phyloP scores from a whole-genome alignment of 2,113 vertebrate species.

The Microcebus murinus region DNA sequence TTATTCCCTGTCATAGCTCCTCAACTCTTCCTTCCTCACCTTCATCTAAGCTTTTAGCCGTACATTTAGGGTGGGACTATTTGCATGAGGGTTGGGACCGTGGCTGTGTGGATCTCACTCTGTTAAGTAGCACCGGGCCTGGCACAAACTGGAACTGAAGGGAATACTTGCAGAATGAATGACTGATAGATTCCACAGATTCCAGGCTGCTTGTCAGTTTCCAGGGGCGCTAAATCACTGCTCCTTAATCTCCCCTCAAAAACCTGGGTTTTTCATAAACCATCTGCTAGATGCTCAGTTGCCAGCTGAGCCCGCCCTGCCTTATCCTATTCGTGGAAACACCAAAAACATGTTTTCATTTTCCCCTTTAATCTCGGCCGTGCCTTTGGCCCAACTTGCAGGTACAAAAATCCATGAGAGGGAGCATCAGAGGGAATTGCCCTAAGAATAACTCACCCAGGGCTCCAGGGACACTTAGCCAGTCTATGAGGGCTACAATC shows the following conservation, averaged over 20 bases:
- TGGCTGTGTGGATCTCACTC: not conserved
- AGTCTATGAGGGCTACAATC: not conserved
- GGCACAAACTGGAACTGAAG: constrained; percentile 1
- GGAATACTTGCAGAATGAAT: constrained; percentile 50
- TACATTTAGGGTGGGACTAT: not conserved
- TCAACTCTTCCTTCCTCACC: not conserved
- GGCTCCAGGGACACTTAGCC: not conserved
- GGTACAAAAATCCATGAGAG: not conserved
- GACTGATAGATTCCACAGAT: constrained; percentile 51
- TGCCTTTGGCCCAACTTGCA: not conserved
- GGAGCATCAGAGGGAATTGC: not conserved
- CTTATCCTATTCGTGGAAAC: not conserved
- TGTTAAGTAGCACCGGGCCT: constrained; percentile 6
- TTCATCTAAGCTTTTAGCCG: not conserved
- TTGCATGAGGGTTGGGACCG: not conserved
- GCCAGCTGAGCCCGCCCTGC: not conserved
- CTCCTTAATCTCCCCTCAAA: constrained; percentile 36
- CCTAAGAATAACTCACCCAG: not conserved
- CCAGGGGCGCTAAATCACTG: constrained; percentile 37
- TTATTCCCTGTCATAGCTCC: not conserved
- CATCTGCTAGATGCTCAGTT: constrained; percentile 21
- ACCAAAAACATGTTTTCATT: not conserved
- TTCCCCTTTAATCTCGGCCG: not conserved
- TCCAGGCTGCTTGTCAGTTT: constrained; percentile 25
- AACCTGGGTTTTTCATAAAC: constrained; percentile 50